Percentiles rank a stretch among this genome's conserved stretches.
These are phyloP conservation scores for Agrypnia vestita DNA, from an alignment of 1,140 invertebrate species.

Conservation along the genomic window DNA sequence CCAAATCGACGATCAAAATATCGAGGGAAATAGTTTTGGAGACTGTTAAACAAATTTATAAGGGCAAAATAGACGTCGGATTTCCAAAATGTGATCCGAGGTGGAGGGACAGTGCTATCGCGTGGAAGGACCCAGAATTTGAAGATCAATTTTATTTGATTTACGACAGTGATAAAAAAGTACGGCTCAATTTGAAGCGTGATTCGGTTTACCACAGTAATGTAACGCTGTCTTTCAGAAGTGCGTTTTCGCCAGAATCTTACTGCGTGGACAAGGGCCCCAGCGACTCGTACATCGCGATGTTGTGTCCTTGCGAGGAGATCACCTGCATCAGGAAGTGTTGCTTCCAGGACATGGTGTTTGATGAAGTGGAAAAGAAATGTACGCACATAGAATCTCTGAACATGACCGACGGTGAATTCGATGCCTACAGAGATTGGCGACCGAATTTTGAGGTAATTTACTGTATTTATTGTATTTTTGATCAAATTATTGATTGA, in stretches of 20 bases:
- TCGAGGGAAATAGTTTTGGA: constrained; percentile 29
- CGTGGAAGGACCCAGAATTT: constrained; percentile 43
- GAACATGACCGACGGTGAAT: constrained; percentile 42
- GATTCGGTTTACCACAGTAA: constrained; percentile 52
- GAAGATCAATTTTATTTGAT: constrained; percentile 54
- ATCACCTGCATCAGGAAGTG: constrained; percentile 56
- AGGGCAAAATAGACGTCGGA: constrained; percentile 38
- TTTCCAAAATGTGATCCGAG: constrained; percentile 53
- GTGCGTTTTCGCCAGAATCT: constrained; percentile 43
- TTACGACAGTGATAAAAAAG: constrained; percentile 50
- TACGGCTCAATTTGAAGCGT: constrained; percentile 50
- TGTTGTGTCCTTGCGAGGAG: constrained; percentile 53
- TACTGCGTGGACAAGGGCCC: constrained; percentile 55
- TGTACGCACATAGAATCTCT: constrained; percentile 42
- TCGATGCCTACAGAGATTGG: constrained; percentile 49
- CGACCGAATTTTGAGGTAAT: constrained; percentile 53
- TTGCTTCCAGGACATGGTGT: constrained; percentile 52
- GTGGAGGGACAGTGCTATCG: constrained; percentile 42
- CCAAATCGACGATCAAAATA: constrained; percentile 50
- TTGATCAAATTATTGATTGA: no score
- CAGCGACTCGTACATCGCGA: constrained; percentile 33
- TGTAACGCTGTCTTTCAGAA: constrained; percentile 46
- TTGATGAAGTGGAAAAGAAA: constrained; percentile 48
- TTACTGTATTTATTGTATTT: background rate
- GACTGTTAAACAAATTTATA: constrained; percentile 51